phyloP scores from a whole-genome alignment of 2,797 vertebrate species.

The Sebastes hopkinsi region DNA sequence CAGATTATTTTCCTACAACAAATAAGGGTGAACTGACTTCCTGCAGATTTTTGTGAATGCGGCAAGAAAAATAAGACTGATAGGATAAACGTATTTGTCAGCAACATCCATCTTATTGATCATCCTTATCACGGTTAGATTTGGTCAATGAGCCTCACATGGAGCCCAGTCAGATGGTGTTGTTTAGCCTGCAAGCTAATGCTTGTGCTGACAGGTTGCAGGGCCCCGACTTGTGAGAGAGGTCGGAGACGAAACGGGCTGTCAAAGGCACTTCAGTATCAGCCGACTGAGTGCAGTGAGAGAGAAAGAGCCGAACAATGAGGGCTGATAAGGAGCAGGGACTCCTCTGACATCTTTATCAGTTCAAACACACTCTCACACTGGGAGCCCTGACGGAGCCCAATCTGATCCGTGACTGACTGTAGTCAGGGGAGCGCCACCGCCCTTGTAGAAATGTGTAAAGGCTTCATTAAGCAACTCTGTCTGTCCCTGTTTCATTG shows the following conservation, averaged over 20 bases:
- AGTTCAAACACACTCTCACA: constrained; percentile 66
- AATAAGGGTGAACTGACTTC: background rate
- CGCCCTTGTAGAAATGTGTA: constrained; percentile 42
- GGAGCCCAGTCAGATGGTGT: constrained; percentile 2
- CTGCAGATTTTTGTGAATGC: background rate
- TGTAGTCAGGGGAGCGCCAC: constrained; percentile 39
- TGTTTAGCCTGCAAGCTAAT: background rate
- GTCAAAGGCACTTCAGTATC: constrained; percentile 58
- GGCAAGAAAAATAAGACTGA: background rate
- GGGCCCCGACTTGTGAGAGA: constrained; percentile 15
- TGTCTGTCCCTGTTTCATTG: constrained; percentile 11
- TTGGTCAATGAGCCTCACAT: constrained; percentile 4
- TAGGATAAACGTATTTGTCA: background rate
- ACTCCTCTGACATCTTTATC: constrained; percentile 78
- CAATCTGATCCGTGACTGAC: constrained; percentile 57
- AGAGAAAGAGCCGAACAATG: constrained; percentile 58
- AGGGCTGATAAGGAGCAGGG: constrained; percentile 68
- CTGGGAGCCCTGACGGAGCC: constrained; percentile 35
- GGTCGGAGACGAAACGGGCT: constrained; percentile 39
- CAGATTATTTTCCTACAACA: background rate
- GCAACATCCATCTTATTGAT: constrained; percentile 20
- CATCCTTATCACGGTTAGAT: background rate
- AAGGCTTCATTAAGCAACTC: constrained; percentile 58
- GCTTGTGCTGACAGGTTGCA: background rate
- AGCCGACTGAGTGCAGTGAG: constrained; percentile 46